phyloP scores from a whole-genome alignment of 2,113 vertebrate genomes.

The Macheiramphus alcinus region DNA sequence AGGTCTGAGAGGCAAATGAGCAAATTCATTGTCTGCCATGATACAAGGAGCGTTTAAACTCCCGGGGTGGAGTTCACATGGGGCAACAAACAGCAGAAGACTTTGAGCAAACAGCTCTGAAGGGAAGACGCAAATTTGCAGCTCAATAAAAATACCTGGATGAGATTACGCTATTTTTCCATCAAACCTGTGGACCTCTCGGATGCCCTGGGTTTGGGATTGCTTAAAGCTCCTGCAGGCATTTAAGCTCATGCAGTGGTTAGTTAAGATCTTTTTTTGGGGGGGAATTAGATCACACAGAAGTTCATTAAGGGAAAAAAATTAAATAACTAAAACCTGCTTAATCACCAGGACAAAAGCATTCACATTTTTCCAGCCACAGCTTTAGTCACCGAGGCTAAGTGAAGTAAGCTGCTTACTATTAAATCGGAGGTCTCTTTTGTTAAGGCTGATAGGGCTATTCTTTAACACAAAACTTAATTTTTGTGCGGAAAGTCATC shows the following conservation, averaged over 20 bases:
- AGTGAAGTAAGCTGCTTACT: conserved; percentile 51
- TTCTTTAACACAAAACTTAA: conserved; percentile 17
- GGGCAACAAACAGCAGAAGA: not conserved
- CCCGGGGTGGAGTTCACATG: fast-evolving
- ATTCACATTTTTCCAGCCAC: not conserved
- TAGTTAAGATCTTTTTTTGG: not conserved
- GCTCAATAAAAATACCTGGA: not conserved
- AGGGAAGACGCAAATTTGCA: not conserved
- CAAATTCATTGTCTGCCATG: not conserved
- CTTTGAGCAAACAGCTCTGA: not conserved
- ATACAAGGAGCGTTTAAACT: fast-evolving
- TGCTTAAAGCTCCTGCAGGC: not conserved
- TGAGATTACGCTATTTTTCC: not conserved
- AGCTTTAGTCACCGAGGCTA: conserved; percentile 10
- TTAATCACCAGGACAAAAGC: conserved; percentile 58
- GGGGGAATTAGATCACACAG: not conserved
- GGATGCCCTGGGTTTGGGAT: not conserved
- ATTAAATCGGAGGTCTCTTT: not conserved
- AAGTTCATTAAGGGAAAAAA: not conserved
- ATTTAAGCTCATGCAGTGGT: not conserved
- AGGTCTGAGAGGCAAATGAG: not conserved
- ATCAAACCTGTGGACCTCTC: not conserved
- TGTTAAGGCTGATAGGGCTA: not conserved
- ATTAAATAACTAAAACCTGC: conserved; percentile 6
- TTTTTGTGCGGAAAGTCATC: not conserved